Conservation (phyloP, 2,797 vertebrate genomes). For the Decapterus maruadsi region DNA sequence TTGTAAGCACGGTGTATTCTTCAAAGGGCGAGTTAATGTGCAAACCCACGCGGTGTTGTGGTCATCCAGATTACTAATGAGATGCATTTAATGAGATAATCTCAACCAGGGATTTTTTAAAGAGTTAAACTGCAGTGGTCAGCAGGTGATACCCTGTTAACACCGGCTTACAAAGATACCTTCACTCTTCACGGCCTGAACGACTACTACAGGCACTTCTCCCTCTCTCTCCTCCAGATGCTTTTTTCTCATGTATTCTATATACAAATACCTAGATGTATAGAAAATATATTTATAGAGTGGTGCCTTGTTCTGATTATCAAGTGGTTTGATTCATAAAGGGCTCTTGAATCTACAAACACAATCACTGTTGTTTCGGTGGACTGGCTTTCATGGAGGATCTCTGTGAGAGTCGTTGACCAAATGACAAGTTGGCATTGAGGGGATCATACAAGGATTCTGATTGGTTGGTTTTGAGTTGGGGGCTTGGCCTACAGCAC, state of each 20-base stretch:
- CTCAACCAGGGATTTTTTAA: conserved; percentile 35
- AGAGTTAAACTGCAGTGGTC: conserved; percentile 25
- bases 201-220: conserved; percentile 46
- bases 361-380: conserved; percentile 29
- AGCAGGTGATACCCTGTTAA: conserved; percentile 36
- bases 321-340: conserved; percentile 62
- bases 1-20: neutral
- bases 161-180: conserved; percentile 23
- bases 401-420: conserved; percentile 12
- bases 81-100: conserved; percentile 33
- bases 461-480: conserved; percentile 20
- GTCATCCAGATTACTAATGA: conserved; percentile 13
- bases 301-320: conserved; percentile 79
- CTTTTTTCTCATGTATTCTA: conserved; percentile 63
- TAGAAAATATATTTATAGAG: conserved; percentile 83
- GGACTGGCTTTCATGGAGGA: conserved; percentile 15
- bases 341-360: conserved; percentile 57
- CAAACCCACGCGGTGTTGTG: conserved; percentile 1
- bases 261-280: conserved; percentile 71
- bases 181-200: conserved; percentile 31
- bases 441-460: conserved; percentile 43
- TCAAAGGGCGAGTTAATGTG: neutral
- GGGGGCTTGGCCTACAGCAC: neutral
- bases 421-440: conserved; percentile 12
- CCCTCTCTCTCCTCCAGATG: conserved; percentile 39